Evolutionary conservation across 2,888 invertebrate species (phyloP).

Genomic region (Merodon equestris): DNA sequence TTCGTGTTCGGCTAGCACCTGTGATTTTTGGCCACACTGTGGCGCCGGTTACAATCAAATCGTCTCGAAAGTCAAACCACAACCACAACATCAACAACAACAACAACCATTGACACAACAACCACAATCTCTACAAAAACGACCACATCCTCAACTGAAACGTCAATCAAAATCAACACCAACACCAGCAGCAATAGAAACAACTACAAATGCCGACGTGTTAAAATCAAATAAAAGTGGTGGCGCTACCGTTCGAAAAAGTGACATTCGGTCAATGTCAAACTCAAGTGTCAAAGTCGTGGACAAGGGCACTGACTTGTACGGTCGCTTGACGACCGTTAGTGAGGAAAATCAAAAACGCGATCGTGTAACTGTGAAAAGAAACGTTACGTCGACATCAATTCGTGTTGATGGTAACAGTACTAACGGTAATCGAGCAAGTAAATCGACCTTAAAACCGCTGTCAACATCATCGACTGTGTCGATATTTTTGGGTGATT

Average conservation of each 20-base stretch:
- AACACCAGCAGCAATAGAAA: slow-evolving; percentile 33
- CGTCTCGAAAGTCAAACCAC: slow-evolving; percentile 57
- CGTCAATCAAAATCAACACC: slow-evolving; percentile 35
- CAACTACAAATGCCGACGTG: slow-evolving; percentile 44
- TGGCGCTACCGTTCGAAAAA: slow-evolving; percentile 4
- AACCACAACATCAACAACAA: slow-evolving; percentile 48
- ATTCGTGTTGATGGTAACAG: slow-evolving; percentile 55
- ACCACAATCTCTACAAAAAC: slow-evolving; percentile 9
- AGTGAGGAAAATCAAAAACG: slow-evolving; percentile 26
- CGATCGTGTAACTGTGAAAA: slow-evolving; percentile 30
- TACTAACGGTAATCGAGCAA: neutral
- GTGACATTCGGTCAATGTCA: slow-evolving; percentile 34
- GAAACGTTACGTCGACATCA: slow-evolving; percentile 67
- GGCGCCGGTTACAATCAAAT: slow-evolving; percentile 70
- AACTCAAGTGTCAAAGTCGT: slow-evolving; percentile 26
- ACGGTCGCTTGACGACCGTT: slow-evolving; percentile 20
- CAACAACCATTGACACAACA: slow-evolving; percentile 30
- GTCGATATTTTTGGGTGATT: slow-evolving; percentile 73
- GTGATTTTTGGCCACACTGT: slow-evolving; percentile 83
- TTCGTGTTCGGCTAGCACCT: slow-evolving; percentile 80
- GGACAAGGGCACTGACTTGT: slow-evolving; percentile 9
- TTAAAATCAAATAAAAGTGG: slow-evolving; percentile 23
- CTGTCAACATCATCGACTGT: slow-evolving; percentile 71
- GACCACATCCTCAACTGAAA: slow-evolving; percentile 7
- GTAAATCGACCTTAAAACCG: slow-evolving; percentile 16